These are phyloP conservation scores for Gallinago media DNA, from an alignment of 2,113 vertebrate species.

Conservation along the genomic window DNA sequence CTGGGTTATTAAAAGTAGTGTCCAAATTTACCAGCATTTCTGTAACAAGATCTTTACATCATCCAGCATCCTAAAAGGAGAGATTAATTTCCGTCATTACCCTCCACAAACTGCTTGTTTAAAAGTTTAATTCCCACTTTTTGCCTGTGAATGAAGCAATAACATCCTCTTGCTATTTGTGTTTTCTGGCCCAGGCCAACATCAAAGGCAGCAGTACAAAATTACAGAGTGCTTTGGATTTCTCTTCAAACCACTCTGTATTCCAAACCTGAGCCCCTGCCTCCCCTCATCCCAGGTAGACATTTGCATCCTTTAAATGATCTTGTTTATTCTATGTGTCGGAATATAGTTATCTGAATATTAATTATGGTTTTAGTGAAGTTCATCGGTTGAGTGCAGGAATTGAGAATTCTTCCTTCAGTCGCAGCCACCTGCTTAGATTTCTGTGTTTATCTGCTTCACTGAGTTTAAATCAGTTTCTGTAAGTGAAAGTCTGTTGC, in stretches of 20 bases:
- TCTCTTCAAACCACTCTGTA: slow-evolving; percentile 29
- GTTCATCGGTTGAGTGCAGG: slow-evolving; percentile 78
- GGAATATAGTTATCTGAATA: slow-evolving; percentile 84
- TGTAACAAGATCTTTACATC: background rate
- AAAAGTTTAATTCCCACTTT: background rate
- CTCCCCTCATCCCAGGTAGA: slow-evolving; percentile 60
- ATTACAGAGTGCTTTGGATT: background rate
- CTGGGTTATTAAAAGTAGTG: background rate
- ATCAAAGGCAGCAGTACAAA: background rate
- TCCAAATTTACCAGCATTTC: background rate
- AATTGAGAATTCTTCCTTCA: slow-evolving; percentile 79
- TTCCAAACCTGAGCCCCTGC: background rate
- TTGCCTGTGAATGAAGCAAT: background rate
- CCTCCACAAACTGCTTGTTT: background rate
- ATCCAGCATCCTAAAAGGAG: background rate
- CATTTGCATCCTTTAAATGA: slow-evolving; percentile 78
- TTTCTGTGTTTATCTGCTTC: slow-evolving; percentile 87
- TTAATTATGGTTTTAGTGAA: slow-evolving; percentile 81
- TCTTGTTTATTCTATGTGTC: slow-evolving; percentile 77
- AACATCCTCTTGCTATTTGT: background rate
- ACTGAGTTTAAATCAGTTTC: slow-evolving; percentile 87
- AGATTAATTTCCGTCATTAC: background rate
- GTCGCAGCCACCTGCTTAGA: slow-evolving; percentile 83
- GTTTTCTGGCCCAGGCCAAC: background rate
- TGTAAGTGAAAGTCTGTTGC: slow-evolving; percentile 84